These are phyloP conservation scores for Cossypha dichroa DNA, from an alignment of 2,797 vertebrate species.

Conservation along the genomic window DNA sequence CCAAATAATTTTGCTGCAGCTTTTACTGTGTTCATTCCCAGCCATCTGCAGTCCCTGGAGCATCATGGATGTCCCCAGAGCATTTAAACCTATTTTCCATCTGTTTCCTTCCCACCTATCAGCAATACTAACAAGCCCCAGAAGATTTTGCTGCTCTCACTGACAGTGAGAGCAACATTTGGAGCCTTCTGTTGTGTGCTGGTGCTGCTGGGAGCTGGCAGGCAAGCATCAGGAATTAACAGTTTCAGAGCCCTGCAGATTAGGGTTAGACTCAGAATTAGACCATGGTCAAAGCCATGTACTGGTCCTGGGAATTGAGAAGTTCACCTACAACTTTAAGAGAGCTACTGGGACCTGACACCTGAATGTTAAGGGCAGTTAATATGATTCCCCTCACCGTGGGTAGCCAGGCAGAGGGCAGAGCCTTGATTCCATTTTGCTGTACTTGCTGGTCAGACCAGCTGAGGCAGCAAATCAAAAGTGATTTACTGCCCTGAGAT, in stretches of 20 bases:
- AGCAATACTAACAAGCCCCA: neutral
- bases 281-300: fast-evolving
- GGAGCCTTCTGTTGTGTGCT: neutral
- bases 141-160: constrained; percentile 7
- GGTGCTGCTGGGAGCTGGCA: constrained; percentile 18
- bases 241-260: neutral
- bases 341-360: neutral
- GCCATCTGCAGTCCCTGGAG: constrained; percentile 37
- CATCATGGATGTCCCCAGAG: neutral
- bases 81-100: constrained; percentile 39
- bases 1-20: neutral
- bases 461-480: neutral
- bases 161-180: neutral
- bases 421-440: neutral
- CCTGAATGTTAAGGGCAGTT: neutral
- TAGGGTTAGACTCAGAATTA: neutral
- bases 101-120: constrained; percentile 34
- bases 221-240: neutral
- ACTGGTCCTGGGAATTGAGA: neutral
- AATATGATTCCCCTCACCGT: neutral
- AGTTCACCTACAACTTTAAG: neutral
- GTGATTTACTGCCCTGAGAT: neutral
- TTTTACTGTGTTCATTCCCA: neutral
- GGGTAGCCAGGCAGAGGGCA: neutral
- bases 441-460: neutral